These are phyloP conservation scores for Nezara viridula DNA, from an alignment of 2,888 invertebrate species.

Conservation along the genomic window DNA sequence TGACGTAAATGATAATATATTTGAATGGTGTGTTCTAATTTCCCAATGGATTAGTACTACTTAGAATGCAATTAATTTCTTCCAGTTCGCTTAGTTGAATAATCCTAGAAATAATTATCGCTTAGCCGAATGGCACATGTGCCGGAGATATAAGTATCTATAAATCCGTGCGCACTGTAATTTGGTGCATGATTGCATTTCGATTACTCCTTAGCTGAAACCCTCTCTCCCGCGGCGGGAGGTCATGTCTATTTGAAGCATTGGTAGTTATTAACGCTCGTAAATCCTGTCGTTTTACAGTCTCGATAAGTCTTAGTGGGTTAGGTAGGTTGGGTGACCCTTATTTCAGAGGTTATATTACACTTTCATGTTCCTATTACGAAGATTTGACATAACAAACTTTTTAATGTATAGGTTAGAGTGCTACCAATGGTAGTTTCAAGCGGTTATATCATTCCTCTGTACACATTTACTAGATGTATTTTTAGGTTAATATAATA, in stretches of 20 bases:
- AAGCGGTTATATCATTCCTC: too few species aligned
- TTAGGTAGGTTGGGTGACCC: background rate
- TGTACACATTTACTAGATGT: too few species aligned
- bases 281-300: background rate
- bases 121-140: background rate
- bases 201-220: background rate
- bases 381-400: background rate
- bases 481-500: too few species aligned
- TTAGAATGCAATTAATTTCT: background rate
- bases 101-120: background rate
- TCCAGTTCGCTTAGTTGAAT: background rate
- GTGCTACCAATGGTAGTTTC: too few species aligned
- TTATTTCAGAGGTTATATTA: background rate
- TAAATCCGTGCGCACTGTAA: background rate
- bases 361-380: background rate
- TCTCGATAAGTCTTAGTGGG: background rate
- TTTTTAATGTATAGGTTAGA: too few species aligned
- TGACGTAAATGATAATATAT: background rate
- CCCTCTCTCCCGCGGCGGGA: background rate
- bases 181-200: background rate
- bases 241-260: background rate
- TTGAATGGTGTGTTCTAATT: background rate
- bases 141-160: background rate
- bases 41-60: background rate
- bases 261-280: background rate